Percentiles rank a stretch among this genome's conserved stretches.
Conservation (phyloP, 2,888 invertebrate species). For the Biston betularia region DNA sequence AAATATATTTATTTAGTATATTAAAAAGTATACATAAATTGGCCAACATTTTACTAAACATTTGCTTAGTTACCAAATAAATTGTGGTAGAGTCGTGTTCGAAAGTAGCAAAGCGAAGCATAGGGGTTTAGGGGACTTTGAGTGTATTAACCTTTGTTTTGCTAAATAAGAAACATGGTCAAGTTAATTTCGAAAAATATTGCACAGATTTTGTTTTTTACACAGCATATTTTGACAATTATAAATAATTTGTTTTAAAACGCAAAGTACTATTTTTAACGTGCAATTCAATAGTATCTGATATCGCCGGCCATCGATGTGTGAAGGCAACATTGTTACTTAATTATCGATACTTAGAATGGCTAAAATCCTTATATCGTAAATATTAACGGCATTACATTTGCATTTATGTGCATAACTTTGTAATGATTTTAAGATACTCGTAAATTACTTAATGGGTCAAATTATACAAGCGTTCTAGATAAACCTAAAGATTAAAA, state of each 20-base stretch:
- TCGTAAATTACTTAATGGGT: slow-evolving; percentile 20
- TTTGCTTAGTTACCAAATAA: no score
- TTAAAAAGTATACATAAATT: no score
- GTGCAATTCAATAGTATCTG: slow-evolving; percentile 1
- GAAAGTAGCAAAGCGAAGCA: no score
- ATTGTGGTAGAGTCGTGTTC: no score
- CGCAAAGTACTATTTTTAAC: not conserved
- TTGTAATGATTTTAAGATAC: slow-evolving; percentile 23
- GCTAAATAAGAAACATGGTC: no score
- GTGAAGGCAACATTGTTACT: slow-evolving; percentile 56
- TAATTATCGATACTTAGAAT: slow-evolving; percentile 60
- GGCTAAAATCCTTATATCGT: slow-evolving; percentile 43
- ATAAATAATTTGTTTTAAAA: not conserved
- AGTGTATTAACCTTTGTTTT: no score
- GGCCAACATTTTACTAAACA: no score
- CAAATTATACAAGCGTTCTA: not conserved
- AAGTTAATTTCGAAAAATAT: no score
- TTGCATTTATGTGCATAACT: slow-evolving; percentile 27
- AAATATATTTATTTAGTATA: no score
- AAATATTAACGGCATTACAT: slow-evolving; percentile 35
- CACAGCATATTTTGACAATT: not conserved
- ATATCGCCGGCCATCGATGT: slow-evolving; percentile 49
- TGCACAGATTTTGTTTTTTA: not conserved
- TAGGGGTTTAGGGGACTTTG: no score
- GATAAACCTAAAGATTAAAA: not conserved